Conservation (phyloP, 1,140 invertebrate genomes). For the Asobara japonica region DNA sequence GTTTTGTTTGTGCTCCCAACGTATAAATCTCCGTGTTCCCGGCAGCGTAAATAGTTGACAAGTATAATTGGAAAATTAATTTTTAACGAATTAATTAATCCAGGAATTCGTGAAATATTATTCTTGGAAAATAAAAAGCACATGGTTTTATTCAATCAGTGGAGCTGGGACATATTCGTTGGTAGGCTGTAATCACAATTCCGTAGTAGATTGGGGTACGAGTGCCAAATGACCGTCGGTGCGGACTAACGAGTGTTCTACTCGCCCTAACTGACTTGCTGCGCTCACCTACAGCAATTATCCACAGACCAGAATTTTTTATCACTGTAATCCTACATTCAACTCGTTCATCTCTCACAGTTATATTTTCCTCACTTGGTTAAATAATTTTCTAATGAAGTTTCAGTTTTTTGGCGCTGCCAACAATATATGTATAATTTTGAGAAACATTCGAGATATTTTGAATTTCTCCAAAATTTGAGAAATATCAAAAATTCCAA, state of each 20-base stretch:
- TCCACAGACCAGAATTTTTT: slow-evolving; percentile 1
- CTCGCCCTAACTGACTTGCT: not conserved
- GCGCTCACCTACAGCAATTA: slow-evolving; percentile 12
- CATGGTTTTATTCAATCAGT: not conserved
- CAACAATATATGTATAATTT: not conserved
- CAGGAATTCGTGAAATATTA: not conserved
- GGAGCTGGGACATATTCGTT: not conserved
- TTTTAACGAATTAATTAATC: not conserved
- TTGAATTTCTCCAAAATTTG: too few relatives aligned
- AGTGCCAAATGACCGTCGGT: not conserved
- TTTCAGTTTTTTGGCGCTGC: not conserved
- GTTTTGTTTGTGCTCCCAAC: not conserved
- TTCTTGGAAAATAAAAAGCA: not conserved
- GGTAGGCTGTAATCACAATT: not conserved
- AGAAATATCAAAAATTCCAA: too few relatives aligned
- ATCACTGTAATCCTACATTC: not conserved
- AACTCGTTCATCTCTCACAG: not conserved
- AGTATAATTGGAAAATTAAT: not conserved
- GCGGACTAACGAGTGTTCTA: slow-evolving; percentile 1
- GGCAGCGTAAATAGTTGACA: not conserved
- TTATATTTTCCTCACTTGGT: not conserved
- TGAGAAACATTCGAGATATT: slow-evolving; percentile 14
- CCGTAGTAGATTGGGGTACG: not conserved
- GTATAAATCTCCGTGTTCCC: too few relatives aligned
- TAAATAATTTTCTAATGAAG: not conserved